Evolutionary conservation across 2,113 vertebrate genomes (phyloP).

Genomic region (Tachycineta bicolor): DNA sequence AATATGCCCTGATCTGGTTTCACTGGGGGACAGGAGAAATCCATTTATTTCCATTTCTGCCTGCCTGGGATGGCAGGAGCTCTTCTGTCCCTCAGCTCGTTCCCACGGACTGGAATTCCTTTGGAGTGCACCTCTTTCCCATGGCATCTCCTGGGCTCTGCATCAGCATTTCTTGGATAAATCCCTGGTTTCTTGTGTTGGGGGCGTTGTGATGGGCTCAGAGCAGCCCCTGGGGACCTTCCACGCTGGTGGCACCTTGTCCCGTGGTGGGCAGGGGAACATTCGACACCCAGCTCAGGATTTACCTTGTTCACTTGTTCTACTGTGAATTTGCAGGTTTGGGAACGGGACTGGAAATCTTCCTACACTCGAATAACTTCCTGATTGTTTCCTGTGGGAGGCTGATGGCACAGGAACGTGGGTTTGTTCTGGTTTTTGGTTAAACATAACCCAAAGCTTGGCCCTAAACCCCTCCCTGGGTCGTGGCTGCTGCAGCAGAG

Average conservation of each 20-base stretch:
- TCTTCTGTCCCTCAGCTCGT: background rate
- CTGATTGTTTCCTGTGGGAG: too few relatives aligned
- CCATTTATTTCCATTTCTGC: background rate
- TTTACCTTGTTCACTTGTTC: background rate
- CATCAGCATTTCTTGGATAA: background rate
- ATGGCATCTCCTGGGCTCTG: background rate
- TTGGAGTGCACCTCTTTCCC: background rate
- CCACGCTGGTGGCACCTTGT: background rate
- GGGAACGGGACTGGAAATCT: background rate
- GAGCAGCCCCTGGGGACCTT: background rate
- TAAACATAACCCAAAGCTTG: background rate
- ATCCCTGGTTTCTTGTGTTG: background rate
- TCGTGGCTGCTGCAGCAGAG: background rate
- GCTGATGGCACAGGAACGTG: background rate
- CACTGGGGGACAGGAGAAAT: background rate
- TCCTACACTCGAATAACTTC: rapidly evolving
- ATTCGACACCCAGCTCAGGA: background rate
- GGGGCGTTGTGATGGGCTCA: background rate
- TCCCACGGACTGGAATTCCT: background rate
- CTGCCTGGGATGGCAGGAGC: background rate
- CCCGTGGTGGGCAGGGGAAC: background rate
- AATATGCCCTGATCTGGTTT: rapidly evolving
- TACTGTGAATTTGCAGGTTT: background rate
- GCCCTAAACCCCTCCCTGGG: background rate
- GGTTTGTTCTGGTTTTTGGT: background rate